Evolutionary conservation across 1,140 invertebrate genomes (phyloP).

Genomic region (Cotesia glomerata): DNA sequence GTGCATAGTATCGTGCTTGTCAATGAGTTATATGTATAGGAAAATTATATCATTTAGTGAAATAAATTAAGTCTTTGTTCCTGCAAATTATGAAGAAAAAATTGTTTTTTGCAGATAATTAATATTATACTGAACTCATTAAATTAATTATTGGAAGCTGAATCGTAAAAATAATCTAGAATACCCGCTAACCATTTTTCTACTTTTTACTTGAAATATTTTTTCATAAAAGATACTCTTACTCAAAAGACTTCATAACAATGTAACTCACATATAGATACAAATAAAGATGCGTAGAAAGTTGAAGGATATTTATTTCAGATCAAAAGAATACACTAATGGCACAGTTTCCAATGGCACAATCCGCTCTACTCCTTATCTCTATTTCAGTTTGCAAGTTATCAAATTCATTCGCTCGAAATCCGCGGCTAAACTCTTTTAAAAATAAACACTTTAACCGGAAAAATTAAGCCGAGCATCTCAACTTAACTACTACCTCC

Average conservation of each 20-base stretch:
- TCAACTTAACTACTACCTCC: background rate
- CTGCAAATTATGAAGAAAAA: too few species aligned
- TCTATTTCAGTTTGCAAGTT: background rate
- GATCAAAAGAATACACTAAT: conserved; percentile 19
- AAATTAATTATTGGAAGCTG: too few species aligned
- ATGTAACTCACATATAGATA: background rate
- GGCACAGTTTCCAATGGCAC: background rate
- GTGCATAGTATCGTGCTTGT: too few species aligned
- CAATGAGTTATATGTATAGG: too few species aligned
- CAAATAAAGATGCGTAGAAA: background rate
- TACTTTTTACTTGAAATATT: background rate
- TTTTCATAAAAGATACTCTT: background rate
- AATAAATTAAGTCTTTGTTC: too few species aligned
- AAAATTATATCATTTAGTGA: too few species aligned
- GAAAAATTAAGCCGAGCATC: background rate
- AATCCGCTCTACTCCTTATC: background rate
- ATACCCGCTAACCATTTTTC: background rate
- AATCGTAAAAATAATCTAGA: background rate
- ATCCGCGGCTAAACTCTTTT: background rate
- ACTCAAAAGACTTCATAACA: background rate
- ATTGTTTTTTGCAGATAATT: too few species aligned
- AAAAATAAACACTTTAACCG: background rate
- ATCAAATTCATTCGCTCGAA: conserved; percentile 22
- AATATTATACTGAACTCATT: too few species aligned
- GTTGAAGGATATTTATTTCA: conserved; percentile 14